Evolutionary conservation across 2,797 vertebrate genomes (phyloP), one percentile per base, ranked within the genome.

Genomic region (Danio albolineatus): DNA sequence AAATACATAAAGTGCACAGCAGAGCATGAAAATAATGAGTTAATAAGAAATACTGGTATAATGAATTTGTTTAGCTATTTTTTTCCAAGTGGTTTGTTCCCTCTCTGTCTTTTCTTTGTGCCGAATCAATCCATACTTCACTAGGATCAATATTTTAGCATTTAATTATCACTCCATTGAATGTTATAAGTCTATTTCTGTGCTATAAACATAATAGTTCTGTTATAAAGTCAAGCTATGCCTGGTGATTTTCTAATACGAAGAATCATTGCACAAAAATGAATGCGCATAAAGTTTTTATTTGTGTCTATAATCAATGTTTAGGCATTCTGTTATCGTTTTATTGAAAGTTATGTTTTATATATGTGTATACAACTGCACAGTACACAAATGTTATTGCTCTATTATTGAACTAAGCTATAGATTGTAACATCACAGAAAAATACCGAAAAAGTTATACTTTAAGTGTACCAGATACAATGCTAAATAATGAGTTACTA

Each of bases 121-220:
- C 16, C 19, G 16, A 28, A 14, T 60, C 48, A 69, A 54, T 39
- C 74, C 81, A 78, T 73, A 70, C 81, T 83, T 73, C 17, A 73
- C 74, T 60, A 39, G 79, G 83, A 82, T 85, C 83, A 73, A 76
- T 82, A 77, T 80, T 85, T 78, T 69, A 76, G 78, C 78, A 77
- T 78, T 48, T 61, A 66, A 80, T 83, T 83, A 80, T 80, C 54
- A 73, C 36, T 61, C n/a, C 69, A 53, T 51, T 73, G 74, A 77
- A 67, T 73, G 82, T 67, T 81, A 80, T 83, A 73, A 61, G 82
- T 80, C 82, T 83, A 83, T 83, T 56, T 72, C 28, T 28, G 28
- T 28, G 57, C 59, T 65, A 79, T 46, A 70, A 57, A 64, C 76
- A 62, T 70, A 78, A 78, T 70, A 28, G 28, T 28, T 28, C 28